Evolutionary conservation across 2,888 invertebrate genomes (phyloP), one percentile per base, ranked within the genome.

Genomic region (Melipona bicolor): DNA sequence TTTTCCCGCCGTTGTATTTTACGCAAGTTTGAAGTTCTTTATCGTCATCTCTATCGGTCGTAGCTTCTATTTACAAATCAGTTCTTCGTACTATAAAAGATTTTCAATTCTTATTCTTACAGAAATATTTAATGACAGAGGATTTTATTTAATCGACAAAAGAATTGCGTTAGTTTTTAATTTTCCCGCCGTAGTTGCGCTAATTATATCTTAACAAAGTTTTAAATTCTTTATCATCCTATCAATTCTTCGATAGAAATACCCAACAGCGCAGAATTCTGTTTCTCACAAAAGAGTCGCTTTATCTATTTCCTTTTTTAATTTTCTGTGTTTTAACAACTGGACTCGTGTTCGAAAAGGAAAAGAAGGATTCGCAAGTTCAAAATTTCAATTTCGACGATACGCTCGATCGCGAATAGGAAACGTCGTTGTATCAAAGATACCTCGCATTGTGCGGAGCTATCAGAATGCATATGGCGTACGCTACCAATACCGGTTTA

Each of bases 401-500:
- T 27, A 21, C 13, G 17, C 32, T 27, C 52, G 27, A 73, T 24
- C 17, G 13, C 24, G 56, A n/a, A 15, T 19, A 6, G 17, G 19
- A 50, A 52, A 52, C 15, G 32, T 32, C 24, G 49, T 56, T 69
- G 36, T 43, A 54, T 72, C 17, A 54, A 62, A 72, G 62, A 79
- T 52, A 52, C 21, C 15, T 13, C 15, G 52, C 3, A 72, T 84
- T 75, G 32, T 84, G 68, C 70, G 62, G 27, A 72, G 56, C 24
- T 69, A 62, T 75, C 56, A 50, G 54, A 73, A 84, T 32, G 72
- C 76, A 64, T 69, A 67, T 67, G 68, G 81, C 65, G 79, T 77
- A 50, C 72, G 50, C 71, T 61, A 67, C 27, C 59, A 71, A 85
- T 89, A 89, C 89, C 87, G 89, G 89, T 89, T 88, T 87, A 71